Conservation (phyloP, 2,888 invertebrate genomes). For the Monoplex corrugatus region DNA sequence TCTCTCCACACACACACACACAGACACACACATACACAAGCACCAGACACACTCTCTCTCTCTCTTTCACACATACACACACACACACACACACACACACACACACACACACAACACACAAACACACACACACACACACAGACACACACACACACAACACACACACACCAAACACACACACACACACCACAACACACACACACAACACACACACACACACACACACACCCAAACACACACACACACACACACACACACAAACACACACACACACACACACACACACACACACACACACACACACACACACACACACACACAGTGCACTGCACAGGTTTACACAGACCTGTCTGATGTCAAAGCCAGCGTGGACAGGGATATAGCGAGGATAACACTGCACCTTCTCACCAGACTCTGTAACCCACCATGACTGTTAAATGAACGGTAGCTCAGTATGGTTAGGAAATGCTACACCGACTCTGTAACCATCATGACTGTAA, state of each 20-base stretch:
- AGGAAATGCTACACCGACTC: too few relatives aligned
- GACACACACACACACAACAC: not conserved
- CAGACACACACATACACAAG: not conserved
- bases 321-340: not conserved
- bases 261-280: not conserved
- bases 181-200: not conserved
- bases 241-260: not conserved
- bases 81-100: not conserved
- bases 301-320: not conserved
- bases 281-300: not conserved
- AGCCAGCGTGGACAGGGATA: constrained; percentile 45
- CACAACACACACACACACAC: too few relatives aligned
- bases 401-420: constrained; percentile 35
- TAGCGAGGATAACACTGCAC: constrained; percentile 40
- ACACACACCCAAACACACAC: too few relatives aligned
- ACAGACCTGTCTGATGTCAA: constrained; percentile 32
- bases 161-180: not conserved
- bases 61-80: not conserved
- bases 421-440: too few relatives aligned
- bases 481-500: too few relatives aligned
- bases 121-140: too few relatives aligned
- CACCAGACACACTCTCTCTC: not conserved
- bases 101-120: not conserved
- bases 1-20: not conserved
- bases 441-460: too few relatives aligned